phyloP scores from a whole-genome alignment of 2,888 invertebrate species.

The Elmis aenea region DNA sequence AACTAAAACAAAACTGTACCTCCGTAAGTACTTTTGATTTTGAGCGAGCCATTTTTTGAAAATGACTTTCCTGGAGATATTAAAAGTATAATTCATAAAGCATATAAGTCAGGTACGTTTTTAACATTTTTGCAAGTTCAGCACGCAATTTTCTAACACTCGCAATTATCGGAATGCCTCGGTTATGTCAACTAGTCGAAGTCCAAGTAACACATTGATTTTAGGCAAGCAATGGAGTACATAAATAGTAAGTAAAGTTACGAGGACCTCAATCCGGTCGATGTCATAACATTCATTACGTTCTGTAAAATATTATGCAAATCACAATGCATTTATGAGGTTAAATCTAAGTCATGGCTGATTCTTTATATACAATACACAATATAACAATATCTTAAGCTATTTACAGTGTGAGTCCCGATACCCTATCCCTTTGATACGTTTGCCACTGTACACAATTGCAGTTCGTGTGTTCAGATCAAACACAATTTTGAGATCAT shows the following conservation, averaged over 20 bases:
- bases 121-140: slow-evolving; percentile 25
- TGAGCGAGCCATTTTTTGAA: slow-evolving; percentile 25
- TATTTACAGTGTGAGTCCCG: slow-evolving; percentile 37
- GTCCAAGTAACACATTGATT: slow-evolving; percentile 2
- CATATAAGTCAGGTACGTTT: slow-evolving; percentile 47
- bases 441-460: slow-evolving; percentile 11
- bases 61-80: slow-evolving; percentile 21
- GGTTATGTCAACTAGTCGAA: slow-evolving; percentile 11
- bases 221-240: too few relatives aligned
- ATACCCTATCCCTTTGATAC: slow-evolving; percentile 23
- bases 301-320: background rate
- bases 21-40: slow-evolving; percentile 27
- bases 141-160: background rate
- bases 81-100: slow-evolving; percentile 37
- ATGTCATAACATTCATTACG: background rate
- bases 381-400: slow-evolving; percentile 31
- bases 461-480: slow-evolving; percentile 18
- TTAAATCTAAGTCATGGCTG: slow-evolving; percentile 40
- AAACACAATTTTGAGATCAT: slow-evolving; percentile 42
- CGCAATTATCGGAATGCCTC: background rate
- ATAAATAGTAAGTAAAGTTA: background rate
- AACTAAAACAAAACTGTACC: slow-evolving; percentile 28
- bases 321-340: slow-evolving; percentile 6
- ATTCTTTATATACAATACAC: slow-evolving; percentile 36
- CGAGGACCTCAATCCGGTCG: background rate